Evolutionary conservation across 2,113 vertebrate genomes (phyloP).

Genomic region (Amia ocellicauda): DNA sequence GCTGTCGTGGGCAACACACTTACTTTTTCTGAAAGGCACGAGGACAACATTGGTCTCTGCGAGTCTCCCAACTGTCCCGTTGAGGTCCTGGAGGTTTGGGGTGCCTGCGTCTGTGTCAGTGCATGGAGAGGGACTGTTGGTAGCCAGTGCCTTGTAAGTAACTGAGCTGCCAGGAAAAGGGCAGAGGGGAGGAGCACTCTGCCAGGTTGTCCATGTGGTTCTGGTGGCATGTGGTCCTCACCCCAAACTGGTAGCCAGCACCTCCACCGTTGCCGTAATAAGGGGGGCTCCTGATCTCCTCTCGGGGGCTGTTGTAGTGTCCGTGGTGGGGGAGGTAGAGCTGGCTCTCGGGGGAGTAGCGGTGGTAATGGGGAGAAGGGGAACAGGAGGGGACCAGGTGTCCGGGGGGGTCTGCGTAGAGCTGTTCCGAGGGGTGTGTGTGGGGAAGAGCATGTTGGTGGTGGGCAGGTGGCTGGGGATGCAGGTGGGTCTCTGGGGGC

Average conservation of each 20-base stretch:
- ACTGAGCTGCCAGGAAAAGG: conserved; percentile 53
- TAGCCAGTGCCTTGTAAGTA: conserved; percentile 49
- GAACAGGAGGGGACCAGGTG: conserved; percentile 16
- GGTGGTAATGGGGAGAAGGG: conserved; percentile 27
- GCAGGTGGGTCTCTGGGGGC: conserved; percentile 25
- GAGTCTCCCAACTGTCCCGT: too few relatives aligned
- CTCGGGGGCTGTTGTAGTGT: conserved; percentile 23
- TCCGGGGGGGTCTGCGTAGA: background rate
- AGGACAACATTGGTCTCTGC: too few relatives aligned
- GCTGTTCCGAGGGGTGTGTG: conserved; percentile 17
- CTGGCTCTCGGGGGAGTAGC: conserved; percentile 28
- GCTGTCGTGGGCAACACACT: too few relatives aligned
- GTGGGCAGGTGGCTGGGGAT: background rate
- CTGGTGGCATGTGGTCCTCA: conserved; percentile 38
- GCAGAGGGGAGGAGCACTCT: conserved; percentile 15
- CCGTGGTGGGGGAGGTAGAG: conserved; percentile 32
- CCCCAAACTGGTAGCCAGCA: conserved; percentile 30
- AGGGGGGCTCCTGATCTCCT: conserved; percentile 11
- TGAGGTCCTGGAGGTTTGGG: background rate
- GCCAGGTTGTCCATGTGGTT: conserved; percentile 30
- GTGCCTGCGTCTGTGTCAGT: conserved; percentile 24
- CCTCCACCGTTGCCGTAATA: conserved; percentile 16
- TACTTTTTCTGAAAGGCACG: too few relatives aligned
- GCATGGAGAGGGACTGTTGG: conserved; percentile 52
- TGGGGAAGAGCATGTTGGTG: conserved; percentile 17